phyloP scores from a whole-genome alignment of 2,113 vertebrate genomes.

The Eulemur macaco region DNA sequence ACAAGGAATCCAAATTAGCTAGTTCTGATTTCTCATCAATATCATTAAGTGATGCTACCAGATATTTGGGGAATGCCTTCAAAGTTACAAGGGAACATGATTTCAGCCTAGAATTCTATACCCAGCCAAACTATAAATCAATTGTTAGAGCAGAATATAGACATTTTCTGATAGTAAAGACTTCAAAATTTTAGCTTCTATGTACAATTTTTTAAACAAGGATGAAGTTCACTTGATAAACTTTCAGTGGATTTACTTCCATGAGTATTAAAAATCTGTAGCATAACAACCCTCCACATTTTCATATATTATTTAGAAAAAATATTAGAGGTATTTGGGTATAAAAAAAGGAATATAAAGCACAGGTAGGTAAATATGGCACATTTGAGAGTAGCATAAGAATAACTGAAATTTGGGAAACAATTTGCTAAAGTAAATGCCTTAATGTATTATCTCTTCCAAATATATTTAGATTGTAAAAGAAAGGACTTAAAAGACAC shows the following conservation, averaged over 20 bases:
- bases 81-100: neutral
- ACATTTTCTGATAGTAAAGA: neutral
- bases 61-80: neutral
- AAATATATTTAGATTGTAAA: slow-evolving; percentile 4
- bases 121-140: neutral
- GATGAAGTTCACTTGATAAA: neutral
- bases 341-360: neutral
- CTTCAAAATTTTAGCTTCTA: neutral
- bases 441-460: neutral
- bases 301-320: neutral
- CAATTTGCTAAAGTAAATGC: neutral
- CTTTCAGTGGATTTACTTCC: neutral
- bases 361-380: neutral
- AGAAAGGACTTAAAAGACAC: neutral
- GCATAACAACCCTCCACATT: neutral
- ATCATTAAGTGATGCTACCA: neutral
- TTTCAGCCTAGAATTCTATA: neutral
- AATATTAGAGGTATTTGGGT: neutral
- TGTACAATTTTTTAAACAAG: neutral
- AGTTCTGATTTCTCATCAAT: neutral
- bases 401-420: neutral
- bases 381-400: neutral
- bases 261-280: neutral
- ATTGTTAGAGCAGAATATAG: neutral
- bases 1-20: neutral